Evolutionary conservation across 2,797 vertebrate genomes (phyloP).

Genomic region (Gymnodraco acuticeps): DNA sequence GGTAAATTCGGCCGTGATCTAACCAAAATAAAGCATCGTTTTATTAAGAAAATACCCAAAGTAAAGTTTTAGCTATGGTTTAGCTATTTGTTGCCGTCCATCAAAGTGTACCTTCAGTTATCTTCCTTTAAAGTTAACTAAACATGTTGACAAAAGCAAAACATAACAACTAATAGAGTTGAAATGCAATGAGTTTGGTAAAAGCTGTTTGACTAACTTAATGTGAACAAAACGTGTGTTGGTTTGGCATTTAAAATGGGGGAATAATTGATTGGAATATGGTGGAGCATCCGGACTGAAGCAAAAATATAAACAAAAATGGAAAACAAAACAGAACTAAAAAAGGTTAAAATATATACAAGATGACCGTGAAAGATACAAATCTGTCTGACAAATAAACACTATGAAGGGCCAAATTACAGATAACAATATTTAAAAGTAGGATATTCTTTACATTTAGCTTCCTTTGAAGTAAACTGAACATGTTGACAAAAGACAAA

Average conservation of each 20-base stretch:
- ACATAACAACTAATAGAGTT: not conserved
- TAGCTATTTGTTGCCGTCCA: constrained; percentile 31
- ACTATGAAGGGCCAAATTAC: too few species aligned
- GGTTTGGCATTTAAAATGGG: not conserved
- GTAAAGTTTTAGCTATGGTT: not conserved
- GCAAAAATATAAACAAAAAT: too few species aligned
- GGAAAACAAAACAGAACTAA: too few species aligned
- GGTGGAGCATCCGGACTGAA: constrained; percentile 14
- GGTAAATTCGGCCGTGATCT: constrained; percentile 13
- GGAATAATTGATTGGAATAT: constrained; percentile 25
- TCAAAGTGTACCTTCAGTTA: not conserved
- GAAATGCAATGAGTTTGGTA: too few species aligned
- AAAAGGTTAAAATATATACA: too few species aligned
- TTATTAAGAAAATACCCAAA: not conserved
- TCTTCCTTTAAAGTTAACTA: not conserved
- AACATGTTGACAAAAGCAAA: not conserved
- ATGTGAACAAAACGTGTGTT: too few species aligned
- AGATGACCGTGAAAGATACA: too few species aligned
- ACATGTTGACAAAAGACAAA: not conserved
- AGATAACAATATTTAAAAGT: too few species aligned
- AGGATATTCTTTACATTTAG: too few species aligned
- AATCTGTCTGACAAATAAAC: too few species aligned
- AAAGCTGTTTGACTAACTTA: too few species aligned
- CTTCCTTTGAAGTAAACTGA: too few species aligned
- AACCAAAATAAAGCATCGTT: rapidly evolving